Percentiles rank a stretch among this genome's conserved stretches.
phyloP scores from a whole-genome alignment of 1,140 invertebrate genomes.

The Potamilus streckersoni region DNA sequence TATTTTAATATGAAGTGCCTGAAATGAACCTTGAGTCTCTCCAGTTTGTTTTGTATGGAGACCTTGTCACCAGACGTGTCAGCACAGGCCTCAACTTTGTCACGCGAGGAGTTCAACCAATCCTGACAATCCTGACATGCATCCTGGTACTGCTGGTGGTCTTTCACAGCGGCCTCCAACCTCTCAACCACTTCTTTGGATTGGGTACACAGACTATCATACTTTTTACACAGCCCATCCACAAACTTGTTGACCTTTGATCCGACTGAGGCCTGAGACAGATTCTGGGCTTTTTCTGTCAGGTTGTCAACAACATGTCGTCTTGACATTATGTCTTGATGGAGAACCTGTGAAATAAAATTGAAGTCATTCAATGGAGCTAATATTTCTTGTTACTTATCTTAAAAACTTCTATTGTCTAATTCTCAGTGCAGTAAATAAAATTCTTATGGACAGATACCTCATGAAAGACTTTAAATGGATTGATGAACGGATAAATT shows the following conservation, averaged over 20 bases:
- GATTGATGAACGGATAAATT: not conserved
- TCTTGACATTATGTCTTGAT: conserved; percentile 95
- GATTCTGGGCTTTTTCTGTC: conserved; percentile 89
- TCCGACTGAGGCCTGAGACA: conserved; percentile 75
- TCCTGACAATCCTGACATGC: conserved; percentile 89
- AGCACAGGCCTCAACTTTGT: conserved; percentile 87
- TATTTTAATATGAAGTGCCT: not conserved
- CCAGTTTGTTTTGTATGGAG: conserved; percentile 88
- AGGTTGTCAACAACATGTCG: conserved; percentile 89
- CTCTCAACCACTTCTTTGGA: conserved; percentile 87
- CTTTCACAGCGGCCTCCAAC: conserved; percentile 86
- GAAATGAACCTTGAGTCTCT: conserved; percentile 78
- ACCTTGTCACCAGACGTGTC: conserved; percentile 89
- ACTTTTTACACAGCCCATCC: conserved; percentile 89
- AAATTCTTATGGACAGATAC: too few species aligned
- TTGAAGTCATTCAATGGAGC: too few species aligned
- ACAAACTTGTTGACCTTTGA: conserved; percentile 80
- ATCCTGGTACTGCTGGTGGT: conserved; percentile 89
- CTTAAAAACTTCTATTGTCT: too few species aligned
- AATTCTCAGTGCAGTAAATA: too few species aligned
- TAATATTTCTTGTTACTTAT: too few species aligned
- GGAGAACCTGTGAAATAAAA: conserved; percentile 72
- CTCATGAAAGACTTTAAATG: too few species aligned
- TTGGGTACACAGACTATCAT: conserved; percentile 87
- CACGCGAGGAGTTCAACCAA: conserved; percentile 88